Evolutionary conservation across 2,888 invertebrate genomes (phyloP), one percentile per base, ranked within the genome.

Genomic region (Amphiduros pacificus): DNA sequence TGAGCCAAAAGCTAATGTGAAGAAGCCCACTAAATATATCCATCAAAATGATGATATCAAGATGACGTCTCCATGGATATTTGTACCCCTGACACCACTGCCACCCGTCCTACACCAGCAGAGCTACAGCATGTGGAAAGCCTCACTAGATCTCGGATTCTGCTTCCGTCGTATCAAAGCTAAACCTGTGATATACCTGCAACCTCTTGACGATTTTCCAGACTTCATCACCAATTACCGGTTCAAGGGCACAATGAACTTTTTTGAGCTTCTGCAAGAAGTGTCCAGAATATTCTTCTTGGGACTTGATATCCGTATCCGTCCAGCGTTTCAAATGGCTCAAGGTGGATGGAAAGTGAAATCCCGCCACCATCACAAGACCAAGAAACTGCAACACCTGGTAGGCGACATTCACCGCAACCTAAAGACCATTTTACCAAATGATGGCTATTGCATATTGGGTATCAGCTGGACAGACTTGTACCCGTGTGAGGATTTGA

Each of bases 391-490:
- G 56, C 80, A 80, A 56, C 71, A 70, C 51, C 66, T 72, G 49
- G 77, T 74, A 1, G 65, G 61, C 17, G 76, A 77, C 62, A 71
- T 80, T 41, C 71, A 71, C 60, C 65, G 66, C 1, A 61, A 65
- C 24, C 65, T 80, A 26, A 62, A 69, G 36, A 70, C 64, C 28
- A 52, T 68, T 11, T 64, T 69, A 11, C 79, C 79, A 6, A 57
- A 61, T 32, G 73, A 78, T 71, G 76, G 74, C 2, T 68, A 69
- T 52, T 74, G 76, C 53, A 72, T 77, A 26, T 65, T 78, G 54
- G 80, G 80, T n/a, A 63, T 80, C 11, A 69, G 70, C 2, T 79
- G 79, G 79, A 77, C 78, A 14, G 80, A 80, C 62, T 69, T 80
- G 5, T 80, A 77, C 65, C 79, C 79, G 24, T 68, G 66, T 32